phyloP scores from a whole-genome alignment of 2,888 invertebrate species.

The Pachliopta kotzebuea region DNA sequence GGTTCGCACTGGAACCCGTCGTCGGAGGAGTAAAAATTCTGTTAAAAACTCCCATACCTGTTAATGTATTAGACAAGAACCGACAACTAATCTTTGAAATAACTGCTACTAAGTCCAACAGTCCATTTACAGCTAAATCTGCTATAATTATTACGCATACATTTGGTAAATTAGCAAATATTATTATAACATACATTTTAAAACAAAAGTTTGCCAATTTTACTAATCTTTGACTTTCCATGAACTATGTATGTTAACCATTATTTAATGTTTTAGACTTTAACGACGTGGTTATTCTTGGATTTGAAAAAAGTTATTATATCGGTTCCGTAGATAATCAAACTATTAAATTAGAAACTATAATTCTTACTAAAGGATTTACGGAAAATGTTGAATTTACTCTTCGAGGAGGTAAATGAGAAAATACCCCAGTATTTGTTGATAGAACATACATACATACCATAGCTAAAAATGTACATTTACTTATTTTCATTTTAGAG shows the following conservation, averaged over 20 bases:
- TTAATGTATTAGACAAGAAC: slow-evolving; percentile 32
- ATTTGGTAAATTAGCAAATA: slow-evolving; percentile 2
- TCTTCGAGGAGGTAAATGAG: slow-evolving; percentile 40
- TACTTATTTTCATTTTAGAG: slow-evolving; percentile 30
- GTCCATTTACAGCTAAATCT: slow-evolving; percentile 15
- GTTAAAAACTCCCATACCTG: slow-evolving; percentile 25
- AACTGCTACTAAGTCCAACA: slow-evolving; percentile 31
- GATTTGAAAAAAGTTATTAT: slow-evolving; percentile 42
- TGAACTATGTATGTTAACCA: not conserved
- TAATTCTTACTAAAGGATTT: slow-evolving; percentile 42
- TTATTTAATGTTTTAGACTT: slow-evolving; percentile 10
- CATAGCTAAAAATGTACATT: too few species aligned
- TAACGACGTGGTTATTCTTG: slow-evolving; percentile 31
- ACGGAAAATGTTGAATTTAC: slow-evolving; percentile 37
- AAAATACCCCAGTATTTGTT: not conserved
- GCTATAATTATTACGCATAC: slow-evolving; percentile 31
- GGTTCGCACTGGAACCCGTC: slow-evolving; percentile 9
- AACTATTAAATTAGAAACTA: slow-evolving; percentile 35
- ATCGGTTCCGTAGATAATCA: slow-evolving; percentile 38
- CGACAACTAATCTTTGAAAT: slow-evolving; percentile 35
- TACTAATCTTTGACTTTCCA: not conserved
- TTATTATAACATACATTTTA: too few species aligned
- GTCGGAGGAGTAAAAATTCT: slow-evolving; percentile 22
- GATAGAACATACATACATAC: too few species aligned
- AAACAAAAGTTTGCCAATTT: too few species aligned